These are phyloP conservation scores for Montipora sp. DNA, from an alignment of 64 coral and sea anemone species.

Conservation along the genomic window DNA sequence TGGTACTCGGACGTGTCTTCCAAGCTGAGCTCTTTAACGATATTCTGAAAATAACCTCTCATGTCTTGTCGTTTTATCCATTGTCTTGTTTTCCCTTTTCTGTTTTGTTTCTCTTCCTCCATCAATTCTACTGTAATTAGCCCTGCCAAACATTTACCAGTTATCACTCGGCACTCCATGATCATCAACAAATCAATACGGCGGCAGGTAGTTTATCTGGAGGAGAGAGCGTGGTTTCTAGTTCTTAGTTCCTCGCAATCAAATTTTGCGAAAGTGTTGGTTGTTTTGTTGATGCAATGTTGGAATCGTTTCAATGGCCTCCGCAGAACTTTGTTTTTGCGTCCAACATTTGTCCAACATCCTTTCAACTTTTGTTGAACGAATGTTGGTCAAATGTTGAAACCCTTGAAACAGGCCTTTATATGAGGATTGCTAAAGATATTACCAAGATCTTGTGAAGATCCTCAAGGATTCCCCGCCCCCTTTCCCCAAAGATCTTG, in stretches of 20 bases:
- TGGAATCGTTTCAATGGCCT: neutral
- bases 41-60: slow-evolving; percentile 40
- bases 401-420: neutral
- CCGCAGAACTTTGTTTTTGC: slow-evolving; percentile 2
- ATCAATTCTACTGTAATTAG: slow-evolving; percentile 2
- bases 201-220: neutral
- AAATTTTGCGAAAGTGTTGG: neutral
- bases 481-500: no score
- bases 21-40: slow-evolving; percentile 20
- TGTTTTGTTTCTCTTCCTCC: neutral
- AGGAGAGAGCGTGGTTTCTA: slow-evolving; percentile 3
- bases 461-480: no score
- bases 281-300: neutral
- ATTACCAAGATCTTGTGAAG: no score
- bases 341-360: slow-evolving; percentile 1
- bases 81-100: slow-evolving; percentile 7
- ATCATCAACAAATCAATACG: neutral
- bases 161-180: neutral
- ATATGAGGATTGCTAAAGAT: neutral
- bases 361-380: slow-evolving; percentile 16
- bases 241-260: slow-evolving; percentile 20
- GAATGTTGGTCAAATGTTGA: slow-evolving; percentile 24
- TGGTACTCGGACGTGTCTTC: slow-evolving; percentile 10
- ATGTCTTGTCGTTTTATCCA: slow-evolving; percentile 14
- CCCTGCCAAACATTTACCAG: neutral